Evolutionary conservation across 1,140 invertebrate genomes (phyloP).

Genomic region (Polyergus mexicanus): DNA sequence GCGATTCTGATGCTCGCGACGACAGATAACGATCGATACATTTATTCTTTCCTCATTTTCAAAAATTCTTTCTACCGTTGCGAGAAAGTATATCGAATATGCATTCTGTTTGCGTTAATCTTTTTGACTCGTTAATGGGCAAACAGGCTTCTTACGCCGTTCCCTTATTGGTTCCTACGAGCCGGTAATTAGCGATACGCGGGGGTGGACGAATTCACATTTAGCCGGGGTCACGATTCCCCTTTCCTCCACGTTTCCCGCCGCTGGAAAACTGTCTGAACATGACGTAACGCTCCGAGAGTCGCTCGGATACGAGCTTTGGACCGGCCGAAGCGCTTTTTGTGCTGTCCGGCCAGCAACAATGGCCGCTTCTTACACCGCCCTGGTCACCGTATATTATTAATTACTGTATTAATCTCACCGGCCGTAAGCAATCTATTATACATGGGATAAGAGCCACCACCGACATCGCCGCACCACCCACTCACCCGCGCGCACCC

Average conservation of each 20-base stretch:
- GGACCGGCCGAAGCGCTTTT: conserved; percentile 76
- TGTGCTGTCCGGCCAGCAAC: conserved; percentile 83
- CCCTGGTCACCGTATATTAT: conserved; percentile 85
- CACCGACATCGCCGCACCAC: conserved; percentile 59
- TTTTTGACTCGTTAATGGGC: conserved; percentile 47
- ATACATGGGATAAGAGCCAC: conserved; percentile 83
- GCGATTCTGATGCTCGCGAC: too few species aligned
- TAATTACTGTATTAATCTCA: conserved; percentile 87
- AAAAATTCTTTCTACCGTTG: background rate
- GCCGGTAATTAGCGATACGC: conserved; percentile 70
- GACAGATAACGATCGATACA: conserved; percentile 23
- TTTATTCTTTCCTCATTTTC: conserved; percentile 13
- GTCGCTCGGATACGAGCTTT: conserved; percentile 72
- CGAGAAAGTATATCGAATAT: conserved; percentile 18
- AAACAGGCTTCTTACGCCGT: conserved; percentile 17
- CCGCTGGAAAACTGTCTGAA: conserved; percentile 84
- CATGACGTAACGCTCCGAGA: conserved; percentile 85
- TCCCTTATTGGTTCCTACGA: conserved; percentile 39
- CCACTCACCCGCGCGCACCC: conserved; percentile 35
- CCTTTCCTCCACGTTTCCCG: conserved; percentile 50
- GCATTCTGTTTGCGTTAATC: conserved; percentile 28
- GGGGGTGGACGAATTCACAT: conserved; percentile 78
- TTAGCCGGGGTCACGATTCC: conserved; percentile 79
- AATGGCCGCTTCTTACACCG: conserved; percentile 82
- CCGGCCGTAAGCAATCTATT: conserved; percentile 83